phyloP scores from a whole-genome alignment of 2,797 vertebrate species.

The Pyrocephalus nanus region DNA sequence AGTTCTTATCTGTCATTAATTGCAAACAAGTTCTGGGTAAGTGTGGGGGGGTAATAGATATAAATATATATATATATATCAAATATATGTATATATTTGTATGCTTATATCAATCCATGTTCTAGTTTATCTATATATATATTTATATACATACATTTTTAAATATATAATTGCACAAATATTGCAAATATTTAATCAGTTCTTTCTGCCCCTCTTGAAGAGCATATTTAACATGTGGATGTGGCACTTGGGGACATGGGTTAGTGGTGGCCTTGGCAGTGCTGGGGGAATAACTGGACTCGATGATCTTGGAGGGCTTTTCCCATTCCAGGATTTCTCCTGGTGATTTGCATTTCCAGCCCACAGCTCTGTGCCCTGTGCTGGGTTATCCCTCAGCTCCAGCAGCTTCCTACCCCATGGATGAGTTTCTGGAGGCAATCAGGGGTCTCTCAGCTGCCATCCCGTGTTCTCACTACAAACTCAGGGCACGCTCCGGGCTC shows the following conservation, averaged over 20 bases:
- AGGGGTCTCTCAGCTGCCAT: neutral
- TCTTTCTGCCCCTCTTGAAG: neutral
- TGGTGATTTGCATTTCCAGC: neutral
- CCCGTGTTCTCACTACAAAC: neutral
- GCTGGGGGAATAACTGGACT: no score
- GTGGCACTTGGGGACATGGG: neutral
- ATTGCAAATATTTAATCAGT: neutral
- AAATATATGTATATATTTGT: neutral
- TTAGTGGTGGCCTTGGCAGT: neutral
- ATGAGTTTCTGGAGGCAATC: neutral
- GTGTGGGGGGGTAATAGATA: no score
- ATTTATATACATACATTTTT: neutral
- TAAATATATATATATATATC: neutral
- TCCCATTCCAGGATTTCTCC: neutral
- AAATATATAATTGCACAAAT: neutral
- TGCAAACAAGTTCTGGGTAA: neutral
- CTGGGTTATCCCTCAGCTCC: neutral
- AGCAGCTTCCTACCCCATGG: fast-evolving
- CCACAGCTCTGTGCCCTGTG: neutral
- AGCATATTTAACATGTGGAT: neutral
- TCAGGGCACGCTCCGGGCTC: neutral
- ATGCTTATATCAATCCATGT: neutral
- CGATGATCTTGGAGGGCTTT: neutral
- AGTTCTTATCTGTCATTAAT: neutral
- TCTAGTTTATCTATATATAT: neutral